Evolutionary conservation across 2,797 vertebrate genomes (phyloP), one percentile per base, ranked within the genome.

Genomic region (Poecile montanus): DNA sequence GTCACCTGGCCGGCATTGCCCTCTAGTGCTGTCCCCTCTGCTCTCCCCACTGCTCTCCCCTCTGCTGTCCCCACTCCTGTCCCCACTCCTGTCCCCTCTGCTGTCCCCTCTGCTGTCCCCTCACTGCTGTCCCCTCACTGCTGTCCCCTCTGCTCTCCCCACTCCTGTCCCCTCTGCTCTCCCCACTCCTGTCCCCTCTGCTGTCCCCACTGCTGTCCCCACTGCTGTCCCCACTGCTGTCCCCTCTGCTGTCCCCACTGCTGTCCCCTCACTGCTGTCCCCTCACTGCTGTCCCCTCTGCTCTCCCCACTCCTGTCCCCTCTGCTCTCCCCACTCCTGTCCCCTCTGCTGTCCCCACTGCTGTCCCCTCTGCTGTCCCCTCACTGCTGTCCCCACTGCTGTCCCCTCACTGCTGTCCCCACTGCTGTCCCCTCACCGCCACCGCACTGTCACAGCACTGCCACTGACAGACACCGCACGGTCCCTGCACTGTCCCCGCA

Each of bases 271-370:
- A n/a, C n/a, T n/a, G n/a, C n/a, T n/a, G n/a, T n/a, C n/a, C n/a
- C n/a, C n/a, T n/a, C n/a, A n/a, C n/a, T 96, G 98, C 97, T 97
- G 98, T 98, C 97, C 97, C 62, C 79, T 2, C 25, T 21, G 56
- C 27, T 71, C 50, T 71, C 50, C 40, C 32, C 71, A 2, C 20
- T 25, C 38, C 48, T 63, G 60, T 62, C 45, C 57, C 61, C 2
- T 19, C 94, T 97, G 98, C 97, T 97, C 97, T 97, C 97, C 97
- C 23, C 42, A 4, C 92, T 97, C 97, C 97, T 97, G 97, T 63
- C 27, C 42, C n/a, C n/a, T n/a, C n/a, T n/a, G 18, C 30, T 32
- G 53, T 32, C 53, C 30, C 53, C 53, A 44, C 18, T 45, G 20
- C 20, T 45, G 44, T 45, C 44, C 44, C 44, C 44, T 19, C 44